Conservation (phyloP, 2,113 vertebrate genomes). For the Callopanchax toddi region DNA sequence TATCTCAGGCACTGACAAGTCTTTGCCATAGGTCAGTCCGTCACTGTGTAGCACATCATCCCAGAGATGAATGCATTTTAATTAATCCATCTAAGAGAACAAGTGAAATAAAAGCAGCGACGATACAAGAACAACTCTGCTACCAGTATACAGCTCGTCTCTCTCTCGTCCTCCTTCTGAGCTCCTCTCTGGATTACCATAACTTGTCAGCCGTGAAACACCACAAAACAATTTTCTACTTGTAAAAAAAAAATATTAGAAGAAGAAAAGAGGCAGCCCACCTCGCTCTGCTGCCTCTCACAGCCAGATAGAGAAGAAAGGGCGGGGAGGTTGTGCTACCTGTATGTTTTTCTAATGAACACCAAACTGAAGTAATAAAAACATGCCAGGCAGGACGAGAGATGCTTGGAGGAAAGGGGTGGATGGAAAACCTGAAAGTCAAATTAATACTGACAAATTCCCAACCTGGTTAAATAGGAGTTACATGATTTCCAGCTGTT, state of each 20-base stretch:
- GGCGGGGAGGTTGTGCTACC: conserved; percentile 63
- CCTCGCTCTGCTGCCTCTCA: conserved; percentile 63
- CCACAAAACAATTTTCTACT: conserved; percentile 83
- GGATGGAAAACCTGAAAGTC: conserved; percentile 33
- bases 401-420: conserved; percentile 41
- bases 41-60: conserved; percentile 51
- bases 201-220: conserved; percentile 90
- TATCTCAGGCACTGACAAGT: conserved; percentile 11
- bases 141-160: conserved; percentile 80
- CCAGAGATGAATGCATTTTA: conserved; percentile 59
- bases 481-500: conserved; percentile 8
- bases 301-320: conserved; percentile 51
- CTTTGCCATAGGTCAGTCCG: conserved; percentile 31
- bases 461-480: conserved; percentile 43
- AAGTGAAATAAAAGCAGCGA: conserved; percentile 81
- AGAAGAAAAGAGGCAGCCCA: conserved; percentile 34
- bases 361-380: conserved; percentile 67
- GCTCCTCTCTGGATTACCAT: conserved; percentile 91
- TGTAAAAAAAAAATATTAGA: conserved; percentile 61
- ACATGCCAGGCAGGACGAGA: conserved; percentile 49
- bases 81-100: conserved; percentile 56
- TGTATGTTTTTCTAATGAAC: conserved; percentile 73
- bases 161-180: conserved; percentile 82
- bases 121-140: conserved; percentile 85
- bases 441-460: conserved; percentile 46